Evolutionary conservation across 2,797 vertebrate species (phyloP).

Genomic region (Paedocypris micromegethes): DNA sequence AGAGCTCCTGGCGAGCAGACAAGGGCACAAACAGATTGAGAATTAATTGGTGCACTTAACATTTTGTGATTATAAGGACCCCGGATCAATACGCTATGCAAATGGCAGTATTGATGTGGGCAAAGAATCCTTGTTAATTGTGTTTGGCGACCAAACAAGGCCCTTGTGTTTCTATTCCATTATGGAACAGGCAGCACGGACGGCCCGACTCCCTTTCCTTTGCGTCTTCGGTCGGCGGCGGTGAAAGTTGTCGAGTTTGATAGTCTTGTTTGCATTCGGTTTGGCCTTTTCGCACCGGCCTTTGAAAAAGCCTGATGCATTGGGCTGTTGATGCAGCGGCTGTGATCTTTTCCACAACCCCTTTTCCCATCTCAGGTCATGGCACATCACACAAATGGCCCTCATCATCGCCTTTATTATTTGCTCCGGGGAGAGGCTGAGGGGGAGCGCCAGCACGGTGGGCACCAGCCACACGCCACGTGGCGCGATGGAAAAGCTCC

Average conservation of each 20-base stretch:
- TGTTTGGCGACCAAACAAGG: constrained; percentile 72
- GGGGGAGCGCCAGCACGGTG: constrained; percentile 8
- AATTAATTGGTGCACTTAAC: constrained; percentile 99
- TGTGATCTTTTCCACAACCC: constrained; percentile 56
- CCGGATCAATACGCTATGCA: constrained; percentile 91
- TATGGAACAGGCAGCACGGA: constrained; percentile 75
- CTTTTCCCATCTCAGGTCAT: constrained; percentile 52
- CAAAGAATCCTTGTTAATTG: constrained; percentile 77
- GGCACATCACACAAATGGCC: constrained; percentile 61
- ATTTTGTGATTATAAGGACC: constrained; percentile 95
- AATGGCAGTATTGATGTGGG: constrained; percentile 82
- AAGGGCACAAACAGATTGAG: constrained; percentile 87
- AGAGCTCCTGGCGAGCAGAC: constrained; percentile 76
- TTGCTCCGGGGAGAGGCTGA: constrained; percentile 47
- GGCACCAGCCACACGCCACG: constrained; percentile 12
- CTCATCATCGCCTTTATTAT: constrained; percentile 57
- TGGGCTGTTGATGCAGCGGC: constrained; percentile 54
- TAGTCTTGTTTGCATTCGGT: constrained; percentile 59
- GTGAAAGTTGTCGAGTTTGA: constrained; percentile 65
- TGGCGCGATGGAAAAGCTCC: constrained; percentile 59
- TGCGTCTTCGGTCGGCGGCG: constrained; percentile 50
- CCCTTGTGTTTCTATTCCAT: constrained; percentile 70
- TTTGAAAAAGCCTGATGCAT: constrained; percentile 60
- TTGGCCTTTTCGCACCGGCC: constrained; percentile 53
- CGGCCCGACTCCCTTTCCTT: constrained; percentile 50